phyloP scores from a whole-genome alignment of 2,113 vertebrate species.

The Lipophrys pholis region DNA sequence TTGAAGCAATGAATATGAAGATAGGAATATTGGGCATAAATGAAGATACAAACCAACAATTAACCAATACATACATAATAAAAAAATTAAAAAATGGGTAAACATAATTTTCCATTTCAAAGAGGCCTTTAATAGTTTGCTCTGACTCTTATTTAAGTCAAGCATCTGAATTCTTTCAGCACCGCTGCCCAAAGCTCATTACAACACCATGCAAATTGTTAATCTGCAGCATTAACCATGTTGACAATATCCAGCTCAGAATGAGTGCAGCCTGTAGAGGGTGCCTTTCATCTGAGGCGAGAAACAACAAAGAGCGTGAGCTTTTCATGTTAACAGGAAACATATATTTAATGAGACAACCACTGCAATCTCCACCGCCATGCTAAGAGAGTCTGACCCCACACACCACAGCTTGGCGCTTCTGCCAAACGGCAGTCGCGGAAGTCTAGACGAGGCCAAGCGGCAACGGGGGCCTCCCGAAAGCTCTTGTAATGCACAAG shows the following conservation, averaged over 20 bases:
- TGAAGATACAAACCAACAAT: too few relatives aligned
- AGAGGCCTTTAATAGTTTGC: too few relatives aligned
- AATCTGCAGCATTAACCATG: slow-evolving; percentile 40
- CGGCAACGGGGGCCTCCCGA: slow-evolving; percentile 43
- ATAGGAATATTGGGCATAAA: too few relatives aligned
- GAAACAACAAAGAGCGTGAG: slow-evolving; percentile 47
- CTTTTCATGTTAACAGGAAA: slow-evolving; percentile 66
- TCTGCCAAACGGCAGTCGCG: slow-evolving; percentile 59
- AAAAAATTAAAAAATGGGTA: too few relatives aligned
- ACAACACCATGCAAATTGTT: slow-evolving; percentile 63
- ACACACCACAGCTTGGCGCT: slow-evolving; percentile 1
- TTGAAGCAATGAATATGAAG: not conserved
- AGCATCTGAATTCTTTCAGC: too few relatives aligned
- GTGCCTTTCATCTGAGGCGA: slow-evolving; percentile 49
- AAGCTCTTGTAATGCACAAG: slow-evolving; percentile 64
- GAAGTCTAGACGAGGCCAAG: slow-evolving; percentile 64
- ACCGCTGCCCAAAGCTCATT: slow-evolving; percentile 40
- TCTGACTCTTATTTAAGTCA: too few relatives aligned
- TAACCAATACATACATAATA: too few relatives aligned
- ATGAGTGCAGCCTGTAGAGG: slow-evolving; percentile 41
- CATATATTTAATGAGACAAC: slow-evolving; percentile 67
- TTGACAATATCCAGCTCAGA: slow-evolving; percentile 42
- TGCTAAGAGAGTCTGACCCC: slow-evolving; percentile 58
- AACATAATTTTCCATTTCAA: too few relatives aligned
- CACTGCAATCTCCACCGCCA: slow-evolving; percentile 55